Base-by-base conservation (phyloP, 2,888 invertebrate genomes). In the Melipona beecheii region DNA sequence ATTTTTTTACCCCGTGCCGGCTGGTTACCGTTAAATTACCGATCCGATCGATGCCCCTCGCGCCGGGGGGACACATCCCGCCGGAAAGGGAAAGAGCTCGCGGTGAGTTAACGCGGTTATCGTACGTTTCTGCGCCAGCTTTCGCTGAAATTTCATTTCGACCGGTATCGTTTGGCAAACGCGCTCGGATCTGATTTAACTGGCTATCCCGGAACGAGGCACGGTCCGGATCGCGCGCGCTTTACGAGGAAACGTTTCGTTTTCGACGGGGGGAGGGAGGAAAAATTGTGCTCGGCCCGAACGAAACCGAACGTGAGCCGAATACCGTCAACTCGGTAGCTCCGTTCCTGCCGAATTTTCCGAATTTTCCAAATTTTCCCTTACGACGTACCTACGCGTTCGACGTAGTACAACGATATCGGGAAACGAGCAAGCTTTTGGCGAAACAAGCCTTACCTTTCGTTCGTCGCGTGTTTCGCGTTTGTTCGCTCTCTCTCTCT, bases 11-110 rank as follows among this genome's bases (percentile, higher is more conserved):
- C 80, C 54, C 60, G 79, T 49, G 50, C 54, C 31, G 69, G 75
- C 70, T 58, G 75, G 74, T 86, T 81, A 83, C 81, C 86, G 75
- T 79, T 81, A 73, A 89, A 84, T 88, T 86, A 78, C 87, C 84
- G 76, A 70, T 82, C 76, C 64, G 78, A 81, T 84, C 84, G 84
- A 71, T 72, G n/a, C 2, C 24, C 4, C 2, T 43, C 17, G 62
- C 0, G 11, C 19, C 19, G 19, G 31, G 36, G 36, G 4, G 50
- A 50, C 31, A 62, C 64, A 21, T 2, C 15, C 19, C 2, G 36
- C 24, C 17, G 60, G 56, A 70, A 69, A 36, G 43, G 43, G 9
- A 56, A 50, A 56, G 58, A 70, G 56, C n/a, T 31, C 24, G 43
- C 43, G 43, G 43, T 43, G 54, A 4, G n/a, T 73, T 78, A 78